Evolutionary conservation across 2,888 invertebrate species (phyloP).

Genomic region (Scotopteryx bipunctaria): DNA sequence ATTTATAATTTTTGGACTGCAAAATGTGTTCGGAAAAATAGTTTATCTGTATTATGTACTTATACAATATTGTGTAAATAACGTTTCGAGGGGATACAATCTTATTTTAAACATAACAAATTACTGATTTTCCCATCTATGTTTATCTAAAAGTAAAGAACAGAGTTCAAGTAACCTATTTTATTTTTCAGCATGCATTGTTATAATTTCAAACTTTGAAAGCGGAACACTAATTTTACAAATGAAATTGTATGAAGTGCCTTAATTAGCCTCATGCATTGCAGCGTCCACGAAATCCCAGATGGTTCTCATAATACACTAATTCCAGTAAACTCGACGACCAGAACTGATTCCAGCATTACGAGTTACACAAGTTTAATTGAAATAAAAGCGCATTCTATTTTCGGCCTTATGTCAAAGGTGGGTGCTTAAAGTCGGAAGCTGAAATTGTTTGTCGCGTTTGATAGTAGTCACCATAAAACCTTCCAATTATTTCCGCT

Average conservation of each 20-base stretch:
- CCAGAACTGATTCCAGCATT: slow-evolving; percentile 55
- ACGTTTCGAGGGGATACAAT: too few species aligned
- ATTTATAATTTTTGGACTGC: too few species aligned
- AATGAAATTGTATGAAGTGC: slow-evolving; percentile 13
- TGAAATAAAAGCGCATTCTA: slow-evolving; percentile 44
- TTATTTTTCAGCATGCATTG: not conserved
- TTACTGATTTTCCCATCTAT: too few species aligned
- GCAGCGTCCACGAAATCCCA: slow-evolving; percentile 50
- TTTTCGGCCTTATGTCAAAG: slow-evolving; percentile 44
- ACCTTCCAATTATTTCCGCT: slow-evolving; percentile 72
- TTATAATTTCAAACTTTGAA: not conserved
- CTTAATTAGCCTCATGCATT: slow-evolving; percentile 50
- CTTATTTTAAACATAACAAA: too few species aligned
- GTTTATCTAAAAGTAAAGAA: too few species aligned
- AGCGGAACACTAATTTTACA: slow-evolving; percentile 7
- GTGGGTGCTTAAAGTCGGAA: slow-evolving; percentile 40
- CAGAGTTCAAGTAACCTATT: too few species aligned
- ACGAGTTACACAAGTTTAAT: slow-evolving; percentile 46
- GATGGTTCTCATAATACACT: slow-evolving; percentile 36
- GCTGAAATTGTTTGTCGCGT: slow-evolving; percentile 33
- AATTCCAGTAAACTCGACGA: slow-evolving; percentile 57
- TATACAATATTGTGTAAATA: too few species aligned
- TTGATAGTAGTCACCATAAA: slow-evolving; percentile 59
- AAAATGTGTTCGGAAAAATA: too few species aligned
- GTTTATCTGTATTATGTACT: not conserved